Evolutionary conservation across 2,888 invertebrate species (phyloP), one percentile per base, ranked within the genome.

Genomic region (Syrista parreyssii): DNA sequence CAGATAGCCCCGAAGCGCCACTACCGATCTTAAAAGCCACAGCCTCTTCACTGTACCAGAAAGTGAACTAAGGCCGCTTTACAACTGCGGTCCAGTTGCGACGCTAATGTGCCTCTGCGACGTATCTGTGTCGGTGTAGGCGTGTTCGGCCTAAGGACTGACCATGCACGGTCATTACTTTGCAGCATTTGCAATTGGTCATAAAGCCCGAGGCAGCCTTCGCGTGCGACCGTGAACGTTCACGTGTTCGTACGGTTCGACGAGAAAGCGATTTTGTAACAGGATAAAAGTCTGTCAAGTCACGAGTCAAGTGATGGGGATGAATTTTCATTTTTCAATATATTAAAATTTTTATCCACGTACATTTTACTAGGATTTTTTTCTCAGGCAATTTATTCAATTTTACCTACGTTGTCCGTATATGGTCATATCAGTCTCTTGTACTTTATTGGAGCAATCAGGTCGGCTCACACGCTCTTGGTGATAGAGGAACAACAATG

Each of bases 161-260:
- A 76, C 84, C 80, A 80, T 84, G 86, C 86, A 84, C 82, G 82
- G 83, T 83, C 87, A 85, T 87, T 88, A 88, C 85, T 85, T 87
- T 84, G 84, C 85, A 83, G 82, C 84, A 79, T 82, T 84, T 83
- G 87, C 86, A 86, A 88, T 88, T 85, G 86, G 85, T 82, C 84
- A 85, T 84, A 83, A 84, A 80, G 75, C 80, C 78, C 78, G 79
- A 77, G 81, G 80, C 73, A 71, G 75, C 78, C 80, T 81, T 80
- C 81, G 82, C 81, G 83, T 82, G 82, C 83, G 82, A 81, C 79
- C 79, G 78, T 78, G 55, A 55, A 55, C 55, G 55, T 55, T 55
- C 23, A 55, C 55, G 55, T 55, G 23, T 23, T 23, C 55, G 55
- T 55, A 55, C 23, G 23, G 55, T 55, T 55, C 55, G 55, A 55